Conservation (phyloP, 2,888 invertebrate genomes). For the Drosophila paranaensis region DNA sequence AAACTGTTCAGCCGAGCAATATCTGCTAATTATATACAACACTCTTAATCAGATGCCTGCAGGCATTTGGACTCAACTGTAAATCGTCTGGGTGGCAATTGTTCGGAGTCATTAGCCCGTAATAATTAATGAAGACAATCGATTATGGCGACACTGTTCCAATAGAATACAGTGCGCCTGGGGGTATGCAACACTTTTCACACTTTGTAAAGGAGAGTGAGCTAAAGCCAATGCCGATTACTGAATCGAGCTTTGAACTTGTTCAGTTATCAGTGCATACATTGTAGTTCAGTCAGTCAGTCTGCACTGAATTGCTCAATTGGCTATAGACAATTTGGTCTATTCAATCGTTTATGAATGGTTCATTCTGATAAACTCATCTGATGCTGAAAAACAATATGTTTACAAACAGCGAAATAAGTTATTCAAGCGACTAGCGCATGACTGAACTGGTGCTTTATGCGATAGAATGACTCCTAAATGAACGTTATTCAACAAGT, state of each 20-base stretch:
- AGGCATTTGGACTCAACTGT: conserved; percentile 10
- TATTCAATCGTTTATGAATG: conserved; percentile 1
- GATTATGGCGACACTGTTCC: conserved; percentile 44
- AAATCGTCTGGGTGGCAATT: conserved; percentile 26
- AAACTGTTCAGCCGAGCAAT: neutral
- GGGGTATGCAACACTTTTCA: conserved; percentile 33
- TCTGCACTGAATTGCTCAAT: conserved; percentile 4
- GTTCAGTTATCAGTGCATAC: neutral
- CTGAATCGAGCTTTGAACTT: neutral
- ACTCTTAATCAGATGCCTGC: conserved; percentile 4
- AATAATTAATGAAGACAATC: conserved; percentile 49
- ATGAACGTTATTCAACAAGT: neutral
- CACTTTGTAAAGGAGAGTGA: neutral
- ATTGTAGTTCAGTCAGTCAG: neutral
- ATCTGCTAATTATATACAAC: conserved; percentile 10
- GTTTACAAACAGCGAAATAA: neutral
- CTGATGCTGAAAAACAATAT: neutral
- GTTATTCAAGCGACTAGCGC: neutral
- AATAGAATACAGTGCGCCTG: conserved; percentile 26
- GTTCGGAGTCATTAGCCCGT: conserved; percentile 32
- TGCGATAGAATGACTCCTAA: neutral
- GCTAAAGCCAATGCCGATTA: neutral
- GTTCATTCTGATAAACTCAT: neutral
- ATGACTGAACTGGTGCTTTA: neutral
- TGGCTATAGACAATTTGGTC: neutral